These are phyloP conservation scores for Eristalinus aeneus DNA, from an alignment of 2,888 invertebrate species.

Conservation along the genomic window DNA sequence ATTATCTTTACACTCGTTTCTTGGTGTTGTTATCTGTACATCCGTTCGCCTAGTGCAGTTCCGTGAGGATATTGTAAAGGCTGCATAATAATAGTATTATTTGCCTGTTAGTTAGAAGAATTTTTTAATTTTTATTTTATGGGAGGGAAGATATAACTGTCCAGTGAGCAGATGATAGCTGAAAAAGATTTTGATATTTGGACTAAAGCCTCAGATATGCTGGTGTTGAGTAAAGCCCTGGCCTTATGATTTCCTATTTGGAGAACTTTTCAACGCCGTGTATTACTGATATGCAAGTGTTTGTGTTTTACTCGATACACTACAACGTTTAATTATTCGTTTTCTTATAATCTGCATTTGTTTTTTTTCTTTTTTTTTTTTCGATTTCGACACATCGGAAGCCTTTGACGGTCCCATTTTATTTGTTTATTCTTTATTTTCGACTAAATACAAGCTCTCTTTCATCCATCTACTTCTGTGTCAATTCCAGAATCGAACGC, in stretches of 20 bases:
- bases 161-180: not conserved
- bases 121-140: not conserved
- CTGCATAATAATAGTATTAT: not conserved
- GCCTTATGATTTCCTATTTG: too few relatives aligned
- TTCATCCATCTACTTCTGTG: not conserved
- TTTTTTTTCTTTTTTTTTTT: too few relatives aligned
- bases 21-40: not conserved
- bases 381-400: too few relatives aligned
- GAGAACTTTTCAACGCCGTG: too few relatives aligned
- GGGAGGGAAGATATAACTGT: not conserved
- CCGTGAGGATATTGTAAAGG: not conserved
- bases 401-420: too few relatives aligned
- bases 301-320: too few relatives aligned
- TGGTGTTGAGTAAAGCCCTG: too few relatives aligned
- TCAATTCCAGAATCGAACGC: not conserved
- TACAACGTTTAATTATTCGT: too few relatives aligned
- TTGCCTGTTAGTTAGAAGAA: not conserved
- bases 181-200: not conserved
- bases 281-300: too few relatives aligned
- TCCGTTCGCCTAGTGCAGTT: not conserved
- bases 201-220: too few relatives aligned
- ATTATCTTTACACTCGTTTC: conserved; percentile 27
- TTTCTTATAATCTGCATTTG: too few relatives aligned
- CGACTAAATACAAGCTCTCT: not conserved
- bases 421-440: not conserved